A percentile compares a stretch with the other conserved stretches of the same genome.
Evolutionary conservation across 64 coral and sea anemone genomes (phyloP).

Genomic region (Stichodactyla helianthus): DNA sequence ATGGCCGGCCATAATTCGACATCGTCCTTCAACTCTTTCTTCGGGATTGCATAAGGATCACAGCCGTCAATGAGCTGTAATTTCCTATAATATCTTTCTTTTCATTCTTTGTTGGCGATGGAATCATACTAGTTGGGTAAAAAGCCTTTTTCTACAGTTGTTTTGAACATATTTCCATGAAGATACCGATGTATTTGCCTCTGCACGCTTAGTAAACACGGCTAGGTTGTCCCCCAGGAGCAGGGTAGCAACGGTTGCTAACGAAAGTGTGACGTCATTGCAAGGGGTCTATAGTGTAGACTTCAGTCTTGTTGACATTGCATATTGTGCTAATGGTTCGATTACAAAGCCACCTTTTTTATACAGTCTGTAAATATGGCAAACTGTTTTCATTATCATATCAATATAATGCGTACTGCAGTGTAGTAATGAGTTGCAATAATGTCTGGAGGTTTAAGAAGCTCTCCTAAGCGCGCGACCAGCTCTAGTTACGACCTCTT

Average conservation of each 20-base stretch:
- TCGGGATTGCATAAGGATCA: constrained; percentile 32
- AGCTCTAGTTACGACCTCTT: no score
- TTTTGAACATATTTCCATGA: background rate
- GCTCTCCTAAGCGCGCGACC: no score
- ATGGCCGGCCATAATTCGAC: constrained; percentile 29
- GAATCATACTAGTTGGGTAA: background rate
- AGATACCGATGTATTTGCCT: background rate
- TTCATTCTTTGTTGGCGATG: background rate
- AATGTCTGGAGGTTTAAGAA: no score
- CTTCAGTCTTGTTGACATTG: no score
- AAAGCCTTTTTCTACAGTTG: background rate
- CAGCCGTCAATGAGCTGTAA: background rate
- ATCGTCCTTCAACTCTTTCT: constrained; percentile 33
- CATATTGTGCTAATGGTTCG: no score
- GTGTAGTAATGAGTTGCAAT: no score
- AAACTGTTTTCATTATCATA: no score
- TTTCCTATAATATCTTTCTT: background rate
- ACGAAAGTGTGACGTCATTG: background rate
- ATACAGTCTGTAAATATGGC: no score
- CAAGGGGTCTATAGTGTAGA: background rate
- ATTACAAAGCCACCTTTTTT: no score
- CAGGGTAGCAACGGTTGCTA: background rate
- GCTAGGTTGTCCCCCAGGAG: background rate
- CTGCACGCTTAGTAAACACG: background rate
- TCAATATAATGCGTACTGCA: no score